phyloP scores from a whole-genome alignment of 2,113 vertebrate genomes.

The Ondatra zibethicus region DNA sequence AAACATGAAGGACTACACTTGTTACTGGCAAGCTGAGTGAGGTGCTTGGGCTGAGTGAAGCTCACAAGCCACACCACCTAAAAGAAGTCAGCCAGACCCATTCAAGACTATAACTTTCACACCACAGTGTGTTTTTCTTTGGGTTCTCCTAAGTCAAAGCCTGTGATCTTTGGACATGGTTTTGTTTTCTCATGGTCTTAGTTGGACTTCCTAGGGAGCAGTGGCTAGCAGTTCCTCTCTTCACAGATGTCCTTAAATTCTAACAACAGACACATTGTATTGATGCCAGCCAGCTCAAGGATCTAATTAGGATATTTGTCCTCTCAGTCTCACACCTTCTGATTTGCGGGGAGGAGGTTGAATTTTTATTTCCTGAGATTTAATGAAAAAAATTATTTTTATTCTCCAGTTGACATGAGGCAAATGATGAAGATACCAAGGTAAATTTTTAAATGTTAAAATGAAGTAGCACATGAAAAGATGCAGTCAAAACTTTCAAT shows the following conservation, averaged over 20 bases:
- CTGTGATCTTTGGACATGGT: constrained; percentile 78
- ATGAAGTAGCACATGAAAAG: neutral
- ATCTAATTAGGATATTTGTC: constrained; percentile 40
- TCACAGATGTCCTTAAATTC: constrained; percentile 42
- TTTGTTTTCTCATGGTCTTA: constrained; percentile 64
- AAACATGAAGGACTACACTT: neutral
- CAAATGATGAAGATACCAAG: neutral
- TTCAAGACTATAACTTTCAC: constrained; percentile 67
- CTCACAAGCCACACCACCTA: neutral
- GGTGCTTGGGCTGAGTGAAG: constrained; percentile 43
- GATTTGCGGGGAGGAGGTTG: neutral
- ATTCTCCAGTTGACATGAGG: neutral
- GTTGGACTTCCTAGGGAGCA: constrained; percentile 69
- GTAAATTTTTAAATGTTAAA: neutral
- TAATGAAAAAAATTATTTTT: neutral
- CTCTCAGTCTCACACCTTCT: constrained; percentile 53
- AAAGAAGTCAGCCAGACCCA: neutral
- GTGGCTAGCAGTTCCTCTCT: neutral
- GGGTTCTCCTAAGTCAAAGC: constrained; percentile 62
- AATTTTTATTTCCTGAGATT: neutral
- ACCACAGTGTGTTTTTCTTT: constrained; percentile 72
- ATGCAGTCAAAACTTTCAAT: neutral
- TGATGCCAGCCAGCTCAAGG: neutral
- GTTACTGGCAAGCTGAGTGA: constrained; percentile 62
- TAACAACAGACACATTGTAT: constrained; percentile 49